Percentiles rank a stretch among this genome's conserved stretches.
phyloP scores from a whole-genome alignment of 2,113 vertebrate genomes.

The Amphilophus citrinellus region DNA sequence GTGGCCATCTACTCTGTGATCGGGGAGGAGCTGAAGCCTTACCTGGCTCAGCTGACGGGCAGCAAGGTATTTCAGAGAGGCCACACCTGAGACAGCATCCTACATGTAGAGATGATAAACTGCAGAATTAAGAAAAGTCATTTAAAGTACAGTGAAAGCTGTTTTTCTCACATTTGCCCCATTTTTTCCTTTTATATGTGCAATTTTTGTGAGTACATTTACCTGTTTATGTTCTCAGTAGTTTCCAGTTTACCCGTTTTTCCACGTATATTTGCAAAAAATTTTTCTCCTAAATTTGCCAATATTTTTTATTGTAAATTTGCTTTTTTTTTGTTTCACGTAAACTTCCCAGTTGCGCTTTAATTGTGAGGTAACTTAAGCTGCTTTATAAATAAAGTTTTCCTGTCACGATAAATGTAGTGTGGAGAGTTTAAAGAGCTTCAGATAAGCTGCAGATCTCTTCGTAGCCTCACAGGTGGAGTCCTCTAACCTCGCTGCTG shows the following conservation, averaged over 20 bases:
- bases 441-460: neutral
- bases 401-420: rapidly evolving
- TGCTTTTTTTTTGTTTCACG: neutral
- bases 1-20: constrained; percentile 98
- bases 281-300: neutral
- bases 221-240: neutral
- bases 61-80: constrained; percentile 86
- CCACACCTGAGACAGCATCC: neutral
- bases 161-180: neutral
- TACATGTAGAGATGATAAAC: neutral
- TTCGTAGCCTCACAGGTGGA: neutral
- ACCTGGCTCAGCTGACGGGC: constrained; percentile 95
- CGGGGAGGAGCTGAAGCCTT: constrained; percentile 95
- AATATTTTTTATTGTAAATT: neutral
- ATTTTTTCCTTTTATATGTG: neutral
- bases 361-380: neutral
- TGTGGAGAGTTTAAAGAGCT: neutral
- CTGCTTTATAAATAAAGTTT: neutral
- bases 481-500: neutral
- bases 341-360: too few relatives aligned
- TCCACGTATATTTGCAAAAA: neutral
- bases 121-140: neutral
- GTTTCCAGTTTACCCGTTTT: neutral
- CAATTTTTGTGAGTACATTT: neutral
- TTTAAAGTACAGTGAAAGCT: neutral